Conservation (phyloP, 23 tunicate species). For the Botrylloides violaceus region DNA sequence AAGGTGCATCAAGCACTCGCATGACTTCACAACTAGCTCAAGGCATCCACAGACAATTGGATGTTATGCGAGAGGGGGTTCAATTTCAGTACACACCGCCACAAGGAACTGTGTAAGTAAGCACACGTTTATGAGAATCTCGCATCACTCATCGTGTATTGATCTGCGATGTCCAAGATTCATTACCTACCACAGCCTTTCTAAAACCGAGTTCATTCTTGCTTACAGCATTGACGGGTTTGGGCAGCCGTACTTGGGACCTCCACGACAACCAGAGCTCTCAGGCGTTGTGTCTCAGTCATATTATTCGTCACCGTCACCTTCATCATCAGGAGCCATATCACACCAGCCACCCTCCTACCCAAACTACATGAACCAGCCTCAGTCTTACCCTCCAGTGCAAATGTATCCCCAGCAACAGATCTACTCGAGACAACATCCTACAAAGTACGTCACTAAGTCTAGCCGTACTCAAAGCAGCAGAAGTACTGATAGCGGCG, state of each 20-base stretch:
- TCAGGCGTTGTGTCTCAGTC: constrained; percentile 50
- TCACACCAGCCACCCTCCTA: constrained; percentile 16
- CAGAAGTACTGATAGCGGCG: constrained; percentile 57
- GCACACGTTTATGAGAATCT: too few species aligned
- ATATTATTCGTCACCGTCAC: constrained; percentile 31
- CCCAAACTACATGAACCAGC: constrained; percentile 22
- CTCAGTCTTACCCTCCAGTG: constrained; percentile 8
- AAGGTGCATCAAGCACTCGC: constrained; percentile 50
- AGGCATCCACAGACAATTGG: constrained; percentile 87
- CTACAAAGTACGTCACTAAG: constrained; percentile 27
- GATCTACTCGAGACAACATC: constrained; percentile 20
- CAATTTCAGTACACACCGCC: constrained; percentile 49
- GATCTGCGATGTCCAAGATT: not conserved
- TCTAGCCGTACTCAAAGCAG: constrained; percentile 56
- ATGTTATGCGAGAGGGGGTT: constrained; percentile 38
- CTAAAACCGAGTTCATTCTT: too few species aligned
- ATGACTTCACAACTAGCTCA: constrained; percentile 96
- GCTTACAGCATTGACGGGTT: constrained; percentile 18
- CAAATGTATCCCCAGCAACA: constrained; percentile 23
- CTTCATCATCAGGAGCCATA: constrained; percentile 25
- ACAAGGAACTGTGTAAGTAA: constrained; percentile 79
- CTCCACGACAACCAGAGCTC: constrained; percentile 15
- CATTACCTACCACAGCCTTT: too few species aligned
- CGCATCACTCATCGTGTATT: not conserved
- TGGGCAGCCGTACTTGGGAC: constrained; percentile 10